phyloP scores from a whole-genome alignment of 2,113 vertebrate species.

The Jacana jacana region DNA sequence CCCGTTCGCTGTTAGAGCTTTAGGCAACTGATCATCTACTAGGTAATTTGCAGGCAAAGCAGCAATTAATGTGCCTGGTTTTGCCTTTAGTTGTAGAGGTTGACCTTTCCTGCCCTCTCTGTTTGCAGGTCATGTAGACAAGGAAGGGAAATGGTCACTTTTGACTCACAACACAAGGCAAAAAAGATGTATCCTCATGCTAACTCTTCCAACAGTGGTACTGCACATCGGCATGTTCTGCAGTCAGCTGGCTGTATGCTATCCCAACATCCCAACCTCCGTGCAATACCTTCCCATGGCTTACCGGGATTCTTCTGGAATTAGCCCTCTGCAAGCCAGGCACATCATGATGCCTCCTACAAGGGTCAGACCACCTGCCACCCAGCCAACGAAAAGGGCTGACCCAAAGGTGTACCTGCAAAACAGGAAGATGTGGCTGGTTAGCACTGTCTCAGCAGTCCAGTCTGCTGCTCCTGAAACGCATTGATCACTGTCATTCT shows the following conservation, averaged over 20 bases:
- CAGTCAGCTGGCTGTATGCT: neutral
- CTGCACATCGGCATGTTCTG: neutral
- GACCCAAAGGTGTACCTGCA: conserved; percentile 91
- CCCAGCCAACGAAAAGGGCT: conserved; percentile 91
- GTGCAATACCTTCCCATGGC: neutral
- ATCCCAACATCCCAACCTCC: neutral
- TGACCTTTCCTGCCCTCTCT: neutral
- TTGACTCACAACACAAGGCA: neutral
- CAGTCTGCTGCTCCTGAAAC: neutral
- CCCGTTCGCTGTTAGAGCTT: neutral
- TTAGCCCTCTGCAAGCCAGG: conserved; percentile 85
- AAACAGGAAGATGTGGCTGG: neutral
- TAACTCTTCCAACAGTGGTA: neutral
- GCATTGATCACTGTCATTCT: rapidly evolving
- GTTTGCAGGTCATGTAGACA: neutral
- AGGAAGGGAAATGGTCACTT: neutral
- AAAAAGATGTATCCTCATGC: neutral
- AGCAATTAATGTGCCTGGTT: neutral
- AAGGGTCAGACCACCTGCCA: conserved; percentile 82
- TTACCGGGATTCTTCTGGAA: conserved; percentile 79
- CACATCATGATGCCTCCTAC: conserved; percentile 88
- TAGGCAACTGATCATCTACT: neutral
- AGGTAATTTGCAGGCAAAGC: neutral
- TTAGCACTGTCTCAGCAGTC: neutral
- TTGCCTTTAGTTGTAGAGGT: neutral